Evolutionary conservation across 2,888 invertebrate species (phyloP).

Genomic region (Teleogryllus oceanicus): DNA sequence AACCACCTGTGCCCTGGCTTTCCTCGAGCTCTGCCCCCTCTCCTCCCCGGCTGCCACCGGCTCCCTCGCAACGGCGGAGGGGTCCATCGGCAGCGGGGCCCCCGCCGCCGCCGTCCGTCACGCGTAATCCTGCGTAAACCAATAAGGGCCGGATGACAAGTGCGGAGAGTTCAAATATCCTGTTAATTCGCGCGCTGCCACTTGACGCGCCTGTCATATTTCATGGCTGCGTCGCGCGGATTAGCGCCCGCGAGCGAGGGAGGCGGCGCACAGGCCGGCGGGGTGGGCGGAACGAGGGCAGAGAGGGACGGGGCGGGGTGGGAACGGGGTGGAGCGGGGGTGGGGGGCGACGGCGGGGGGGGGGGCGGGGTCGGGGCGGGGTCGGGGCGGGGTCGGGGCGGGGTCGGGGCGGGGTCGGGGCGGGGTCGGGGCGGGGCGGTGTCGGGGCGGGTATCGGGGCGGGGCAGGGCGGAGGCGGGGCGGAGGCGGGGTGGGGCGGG

Average conservation of each 20-base stretch:
- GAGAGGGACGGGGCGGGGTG: background rate
- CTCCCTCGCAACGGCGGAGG: constrained; percentile 32
- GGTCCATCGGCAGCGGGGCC: constrained; percentile 37
- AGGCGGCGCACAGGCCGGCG: background rate
- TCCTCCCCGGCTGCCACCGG: background rate
- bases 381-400: background rate
- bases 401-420: background rate
- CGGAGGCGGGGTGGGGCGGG: background rate
- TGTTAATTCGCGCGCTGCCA: background rate
- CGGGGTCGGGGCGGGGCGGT: background rate
- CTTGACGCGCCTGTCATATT: constrained; percentile 5
- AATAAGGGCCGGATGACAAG: background rate
- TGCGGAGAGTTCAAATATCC: constrained; percentile 9
- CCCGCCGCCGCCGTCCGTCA: constrained; percentile 35
- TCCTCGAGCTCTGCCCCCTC: constrained; percentile 37
- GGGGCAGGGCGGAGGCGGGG: background rate
- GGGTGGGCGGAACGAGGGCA: background rate
- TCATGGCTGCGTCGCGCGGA: background rate
- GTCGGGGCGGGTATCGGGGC: background rate
- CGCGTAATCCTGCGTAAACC: constrained; percentile 20
- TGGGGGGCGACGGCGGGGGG: background rate
- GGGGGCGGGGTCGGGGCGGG: background rate
- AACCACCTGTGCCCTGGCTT: constrained; percentile 34
- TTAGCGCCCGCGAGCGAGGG: background rate
- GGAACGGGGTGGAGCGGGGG: background rate